These are phyloP conservation scores for Lasioglossum villosulum DNA, from an alignment of 2,888 invertebrate genomes.

Conservation along the genomic window DNA sequence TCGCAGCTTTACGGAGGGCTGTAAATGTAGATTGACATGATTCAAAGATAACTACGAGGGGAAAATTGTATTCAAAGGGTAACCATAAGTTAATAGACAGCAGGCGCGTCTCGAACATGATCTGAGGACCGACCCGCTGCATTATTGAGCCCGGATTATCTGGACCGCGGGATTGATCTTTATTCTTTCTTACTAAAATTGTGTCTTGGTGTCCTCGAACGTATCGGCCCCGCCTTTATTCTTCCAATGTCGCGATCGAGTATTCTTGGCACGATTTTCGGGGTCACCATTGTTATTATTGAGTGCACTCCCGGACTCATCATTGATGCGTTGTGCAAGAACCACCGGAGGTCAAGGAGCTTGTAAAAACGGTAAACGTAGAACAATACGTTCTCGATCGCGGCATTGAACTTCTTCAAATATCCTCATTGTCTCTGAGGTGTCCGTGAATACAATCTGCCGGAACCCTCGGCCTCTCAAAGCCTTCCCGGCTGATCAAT, in stretches of 20 bases:
- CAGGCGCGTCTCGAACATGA: background rate
- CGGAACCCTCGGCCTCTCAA: background rate
- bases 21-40: background rate
- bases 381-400: conserved; percentile 48
- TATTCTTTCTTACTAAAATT: conserved; percentile 17
- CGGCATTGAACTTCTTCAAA: conserved; percentile 57
- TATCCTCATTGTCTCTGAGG: conserved; percentile 3
- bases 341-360: conserved; percentile 49
- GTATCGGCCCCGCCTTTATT: conserved; percentile 25
- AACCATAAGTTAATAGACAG: background rate
- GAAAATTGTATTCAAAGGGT: background rate
- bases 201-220: conserved; percentile 24
- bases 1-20: no score
- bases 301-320: conserved; percentile 59
- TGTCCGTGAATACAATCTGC: conserved; percentile 17
- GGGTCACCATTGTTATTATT: conserved; percentile 64
- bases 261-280: conserved; percentile 66
- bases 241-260: conserved; percentile 49
- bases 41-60: no score
- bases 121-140: background rate
- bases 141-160: background rate
- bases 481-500: background rate
- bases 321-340: conserved; percentile 29
- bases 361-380: conserved; percentile 37
- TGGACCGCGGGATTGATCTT: conserved; percentile 7